A percentile compares a stretch with the other conserved stretches of the same genome.
phyloP scores from a whole-genome alignment of 2,797 vertebrate species.

The Falco rusticolus region DNA sequence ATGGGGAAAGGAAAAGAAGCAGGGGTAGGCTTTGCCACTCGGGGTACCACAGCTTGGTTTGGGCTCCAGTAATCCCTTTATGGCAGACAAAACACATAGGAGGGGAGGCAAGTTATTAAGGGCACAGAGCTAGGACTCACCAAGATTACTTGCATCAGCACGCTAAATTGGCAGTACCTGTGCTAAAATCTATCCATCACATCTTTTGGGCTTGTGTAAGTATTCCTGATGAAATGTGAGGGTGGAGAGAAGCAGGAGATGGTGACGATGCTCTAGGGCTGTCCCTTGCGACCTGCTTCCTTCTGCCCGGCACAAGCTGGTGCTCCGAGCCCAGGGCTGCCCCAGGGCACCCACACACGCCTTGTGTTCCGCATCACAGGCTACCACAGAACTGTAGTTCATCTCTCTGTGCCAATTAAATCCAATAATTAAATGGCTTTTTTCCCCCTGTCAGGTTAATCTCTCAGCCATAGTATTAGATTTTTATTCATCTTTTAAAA shows the following conservation, averaged over 20 bases:
- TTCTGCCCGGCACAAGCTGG: neutral
- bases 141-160: neutral
- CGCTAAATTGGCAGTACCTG: neutral
- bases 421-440: neutral
- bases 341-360: fast-evolving
- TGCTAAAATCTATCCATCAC: neutral
- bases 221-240: neutral
- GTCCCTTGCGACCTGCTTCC: neutral
- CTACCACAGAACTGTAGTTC: neutral
- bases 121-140: fast-evolving
- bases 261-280: neutral
- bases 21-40: neutral
- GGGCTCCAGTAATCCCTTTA: neutral
- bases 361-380: neutral
- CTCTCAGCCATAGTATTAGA: neutral
- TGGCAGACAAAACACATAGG: neutral
- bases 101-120: neutral
- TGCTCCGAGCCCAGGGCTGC: neutral
- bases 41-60: neutral
- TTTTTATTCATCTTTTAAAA: neutral
- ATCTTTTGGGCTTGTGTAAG: neutral
- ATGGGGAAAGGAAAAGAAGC: neutral
- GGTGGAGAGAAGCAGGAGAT: neutral
- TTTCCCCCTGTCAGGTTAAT: neutral
- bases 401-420: neutral